Conservation (phyloP, 1,140 invertebrate species). For the Episyrphus balteatus region DNA sequence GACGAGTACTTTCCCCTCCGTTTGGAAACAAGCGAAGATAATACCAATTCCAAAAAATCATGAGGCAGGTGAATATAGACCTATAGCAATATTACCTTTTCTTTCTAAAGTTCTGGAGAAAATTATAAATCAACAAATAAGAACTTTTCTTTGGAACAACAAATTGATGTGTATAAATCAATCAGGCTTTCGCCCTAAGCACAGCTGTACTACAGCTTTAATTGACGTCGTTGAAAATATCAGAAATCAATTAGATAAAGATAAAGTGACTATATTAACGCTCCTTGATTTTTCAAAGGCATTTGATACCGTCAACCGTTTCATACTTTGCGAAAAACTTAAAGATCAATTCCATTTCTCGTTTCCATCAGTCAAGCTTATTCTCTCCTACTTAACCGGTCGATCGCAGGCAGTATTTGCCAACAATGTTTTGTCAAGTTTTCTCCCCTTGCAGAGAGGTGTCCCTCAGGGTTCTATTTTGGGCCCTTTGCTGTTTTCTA, state of each 20-base stretch:
- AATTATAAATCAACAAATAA: not conserved
- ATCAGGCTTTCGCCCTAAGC: not conserved
- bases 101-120: not conserved
- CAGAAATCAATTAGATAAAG: not conserved
- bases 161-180: not conserved
- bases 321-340: not conserved
- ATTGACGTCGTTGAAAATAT: too few species aligned
- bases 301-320: constrained; percentile 12
- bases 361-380: not conserved
- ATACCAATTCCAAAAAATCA: not conserved
- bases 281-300: too few species aligned
- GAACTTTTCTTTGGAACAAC: not conserved
- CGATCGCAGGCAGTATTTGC: not conserved
- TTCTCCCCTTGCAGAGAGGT: not conserved
- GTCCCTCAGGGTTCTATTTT: not conserved
- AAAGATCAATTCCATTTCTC: not conserved
- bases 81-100: not conserved
- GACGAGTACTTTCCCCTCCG: not conserved
- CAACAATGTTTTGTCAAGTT: not conserved
- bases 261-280: constrained; percentile 3
- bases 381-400: not conserved
- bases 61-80: not conserved
- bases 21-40: not conserved
- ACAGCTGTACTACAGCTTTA: constrained; percentile 2
- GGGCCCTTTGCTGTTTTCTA: too few species aligned